Evolutionary conservation across 2,888 invertebrate genomes (phyloP), one percentile per base, ranked within the genome.

Genomic region (Desoria tigrina): DNA sequence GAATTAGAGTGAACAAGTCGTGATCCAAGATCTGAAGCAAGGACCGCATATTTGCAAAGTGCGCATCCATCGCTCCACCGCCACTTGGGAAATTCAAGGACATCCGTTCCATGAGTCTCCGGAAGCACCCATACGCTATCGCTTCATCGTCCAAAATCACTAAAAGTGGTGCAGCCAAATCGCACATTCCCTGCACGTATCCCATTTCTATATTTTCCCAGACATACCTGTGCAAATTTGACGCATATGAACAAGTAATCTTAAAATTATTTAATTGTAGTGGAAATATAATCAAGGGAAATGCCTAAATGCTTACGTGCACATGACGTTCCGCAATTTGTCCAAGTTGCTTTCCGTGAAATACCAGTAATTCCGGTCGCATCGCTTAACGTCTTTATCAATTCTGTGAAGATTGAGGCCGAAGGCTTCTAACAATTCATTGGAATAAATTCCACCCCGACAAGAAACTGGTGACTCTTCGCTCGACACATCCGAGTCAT

Each of bases 111-210:
- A 97, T 97, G 65, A 96, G 83, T 61, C 89, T 87, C 75, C 90
- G 88, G 82, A 97, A 97, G 79, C 95, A 90, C 66, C 92, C 92
- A 79, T 95, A 94, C 1, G 94, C 90, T 14, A 89, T 81, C 0
- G 93, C 90, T 81, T 96, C 96, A 79, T 97, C 94, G 78, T 92
- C 90, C 82, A 94, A 89, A 78, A 92, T 89, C 18, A 96, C 95
- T 23, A 97, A 84, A 1, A 97, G 82, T 0, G 95, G 96, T 0
- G 96, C 96, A 0, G 90, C 92, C 66, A 97, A 83, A 82, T 96
- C 96, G 80, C 96, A 96, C 96, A 96, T 97, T 77, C 96, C 96
- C 81, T 96, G 96, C 86, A 96, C 92, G 82, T 97, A 97, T 14
- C 96, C 96, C 42, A 89, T 86, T 56, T 95, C 94, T 74, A 97